A percentile compares a stretch with the other conserved stretches of the same genome.
Evolutionary conservation across 2,888 invertebrate genomes (phyloP).

Genomic region (Tenthredo livida): DNA sequence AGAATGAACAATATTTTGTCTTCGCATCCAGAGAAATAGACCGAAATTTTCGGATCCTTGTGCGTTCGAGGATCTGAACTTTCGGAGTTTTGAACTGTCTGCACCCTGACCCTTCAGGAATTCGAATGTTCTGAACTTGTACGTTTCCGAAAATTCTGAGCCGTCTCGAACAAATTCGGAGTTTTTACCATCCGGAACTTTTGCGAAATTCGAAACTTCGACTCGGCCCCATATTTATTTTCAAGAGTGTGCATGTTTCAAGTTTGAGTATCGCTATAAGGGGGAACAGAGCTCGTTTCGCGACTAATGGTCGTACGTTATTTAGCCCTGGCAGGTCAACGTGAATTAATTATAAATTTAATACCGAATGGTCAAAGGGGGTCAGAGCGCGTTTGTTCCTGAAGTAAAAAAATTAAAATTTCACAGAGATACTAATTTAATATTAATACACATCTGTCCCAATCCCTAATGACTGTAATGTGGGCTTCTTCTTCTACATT

Average conservation of each 20-base stretch:
- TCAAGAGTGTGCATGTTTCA: neutral
- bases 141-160: no score
- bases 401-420: neutral
- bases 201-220: no score
- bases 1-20: no score
- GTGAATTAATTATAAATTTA: slow-evolving; percentile 5
- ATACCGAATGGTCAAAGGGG: neutral
- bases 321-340: neutral
- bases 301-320: neutral
- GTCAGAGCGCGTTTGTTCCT: neutral
- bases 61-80: no score
- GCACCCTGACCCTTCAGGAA: no score
- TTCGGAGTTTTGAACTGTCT: no score
- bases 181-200: no score
- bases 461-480: neutral
- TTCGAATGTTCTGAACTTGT: no score
- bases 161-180: no score
- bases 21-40: no score
- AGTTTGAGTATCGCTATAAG: neutral
- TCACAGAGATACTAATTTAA: neutral
- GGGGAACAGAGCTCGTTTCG: neutral
- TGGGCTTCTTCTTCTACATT: slow-evolving; percentile 14
- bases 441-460: neutral
- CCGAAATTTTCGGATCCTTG: no score
- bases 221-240: neutral